A percentile compares a stretch with the other conserved stretches of the same genome.
phyloP scores from a whole-genome alignment of 2,888 invertebrate species.

The Folsomia candida region DNA sequence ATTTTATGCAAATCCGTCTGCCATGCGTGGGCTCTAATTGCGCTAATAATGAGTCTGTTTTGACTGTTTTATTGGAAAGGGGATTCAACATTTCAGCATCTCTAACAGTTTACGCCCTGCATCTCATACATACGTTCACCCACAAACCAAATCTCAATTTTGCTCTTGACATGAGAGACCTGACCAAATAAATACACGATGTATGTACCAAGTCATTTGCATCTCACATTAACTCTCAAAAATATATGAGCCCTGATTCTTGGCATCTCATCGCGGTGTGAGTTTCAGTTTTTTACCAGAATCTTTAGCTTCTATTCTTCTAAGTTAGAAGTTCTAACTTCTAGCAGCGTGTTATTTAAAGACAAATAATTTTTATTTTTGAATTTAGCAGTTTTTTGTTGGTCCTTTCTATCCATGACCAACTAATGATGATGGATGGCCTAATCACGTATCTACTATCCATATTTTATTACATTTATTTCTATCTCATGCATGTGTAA shows the following conservation, averaged over 20 bases:
- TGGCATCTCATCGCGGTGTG: no score
- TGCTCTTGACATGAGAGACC: neutral
- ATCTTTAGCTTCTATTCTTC: neutral
- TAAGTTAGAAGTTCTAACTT: neutral
- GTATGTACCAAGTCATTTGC: neutral
- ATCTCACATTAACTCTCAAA: neutral
- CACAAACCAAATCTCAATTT: neutral
- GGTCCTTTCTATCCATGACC: neutral
- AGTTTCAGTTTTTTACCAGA: neutral
- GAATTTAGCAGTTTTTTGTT: neutral
- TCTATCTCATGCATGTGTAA: no score
- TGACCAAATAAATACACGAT: neutral
- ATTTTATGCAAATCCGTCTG: constrained; percentile 1
- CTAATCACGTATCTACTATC: neutral
- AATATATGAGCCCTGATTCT: no score
- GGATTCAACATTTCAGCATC: neutral
- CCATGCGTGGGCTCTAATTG: constrained; percentile 14
- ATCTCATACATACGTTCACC: neutral
- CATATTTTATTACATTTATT: no score
- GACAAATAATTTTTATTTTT: neutral
- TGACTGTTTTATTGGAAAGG: constrained; percentile 15
- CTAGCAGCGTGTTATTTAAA: neutral
- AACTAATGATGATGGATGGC: neutral
- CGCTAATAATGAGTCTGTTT: constrained; percentile 15
- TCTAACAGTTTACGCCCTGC: neutral